Evolutionary conservation across 2,888 invertebrate genomes (phyloP), one percentile per base, ranked within the genome.

Genomic region (Formica aserva): DNA sequence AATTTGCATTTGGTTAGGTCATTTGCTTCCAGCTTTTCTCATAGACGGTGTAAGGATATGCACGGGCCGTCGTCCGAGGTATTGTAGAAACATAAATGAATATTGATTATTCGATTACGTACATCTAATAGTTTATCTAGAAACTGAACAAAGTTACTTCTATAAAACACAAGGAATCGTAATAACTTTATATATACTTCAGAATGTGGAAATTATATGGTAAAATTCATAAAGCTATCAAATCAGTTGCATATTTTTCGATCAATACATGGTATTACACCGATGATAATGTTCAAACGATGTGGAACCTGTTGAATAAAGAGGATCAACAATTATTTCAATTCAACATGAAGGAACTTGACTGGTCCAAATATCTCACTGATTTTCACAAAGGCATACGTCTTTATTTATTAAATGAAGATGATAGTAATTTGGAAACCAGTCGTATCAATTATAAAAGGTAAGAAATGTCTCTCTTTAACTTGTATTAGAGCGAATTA

Each of bases 11-110:
- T 94, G 97, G 65, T 95, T 97, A 35, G 95, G 97, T 76, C 98
- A 98, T 92, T 95, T 97, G 82, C 90, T 97, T 15, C 98, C 98
- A 0, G 98, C 97, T 0, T 95, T 96, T 38, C 84, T 97, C 0
- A 95, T 97, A 5, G 98, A 98, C 92, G 94, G 96, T 0, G 93
- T 96, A 0, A 95, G 96, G 3, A 91, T 96, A 13, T 95, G 97
- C 71, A 91, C 96, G 9, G 97, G 97, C 65, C 96, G 96, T 91
- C 96, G 96, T 93, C 97, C 97, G 87, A 96, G 95, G 97, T 97
- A 93, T 95, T 22, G 6, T 4, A 13, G 11, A 26, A 72, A 41
- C n/a, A 22, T 57, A 38, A 15, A 18, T 22, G 0, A 48, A 22
- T 9, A 29, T 57, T 0, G 32, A 45, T 45, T 66, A 26, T 22